A percentile compares a stretch with the other conserved stretches of the same genome.
Conservation (phyloP, 1,140 invertebrate species). For the Proctacanthus coquilletti region DNA sequence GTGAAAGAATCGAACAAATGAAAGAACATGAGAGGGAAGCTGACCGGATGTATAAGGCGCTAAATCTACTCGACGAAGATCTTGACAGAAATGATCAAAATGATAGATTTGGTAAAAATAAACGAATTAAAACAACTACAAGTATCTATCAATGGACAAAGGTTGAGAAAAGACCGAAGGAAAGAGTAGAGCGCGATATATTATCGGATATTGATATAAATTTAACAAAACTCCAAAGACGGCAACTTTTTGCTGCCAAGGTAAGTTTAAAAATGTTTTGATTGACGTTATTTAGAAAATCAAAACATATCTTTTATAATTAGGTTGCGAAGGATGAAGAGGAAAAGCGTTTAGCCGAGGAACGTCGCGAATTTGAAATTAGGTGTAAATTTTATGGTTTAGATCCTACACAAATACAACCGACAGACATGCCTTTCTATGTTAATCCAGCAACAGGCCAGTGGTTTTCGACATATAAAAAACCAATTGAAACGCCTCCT, state of each 20-base stretch:
- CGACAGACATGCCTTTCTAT: conserved; percentile 39
- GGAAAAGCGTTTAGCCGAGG: conserved; percentile 43
- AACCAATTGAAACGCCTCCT: conserved; percentile 27
- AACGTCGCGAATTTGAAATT: conserved; percentile 40
- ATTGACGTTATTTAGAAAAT: not conserved
- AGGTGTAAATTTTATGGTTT: conserved; percentile 42
- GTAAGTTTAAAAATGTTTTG: conserved; percentile 7
- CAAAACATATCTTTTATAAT: not conserved
- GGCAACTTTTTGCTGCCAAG: conserved; percentile 58
- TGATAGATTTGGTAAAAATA: conserved; percentile 31
- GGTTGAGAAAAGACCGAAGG: too few relatives aligned
- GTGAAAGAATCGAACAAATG: conserved; percentile 82
- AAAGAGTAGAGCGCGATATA: too few relatives aligned
- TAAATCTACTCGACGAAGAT: conserved; percentile 18
- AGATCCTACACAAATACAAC: conserved; percentile 38
- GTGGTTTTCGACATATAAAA: conserved; percentile 35
- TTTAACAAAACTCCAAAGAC: conserved; percentile 51
- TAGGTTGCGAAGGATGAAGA: conserved; percentile 53
- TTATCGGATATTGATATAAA: not conserved
- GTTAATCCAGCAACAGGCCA: conserved; percentile 42
- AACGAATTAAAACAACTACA: too few relatives aligned
- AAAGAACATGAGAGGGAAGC: conserved; percentile 85
- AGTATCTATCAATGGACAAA: too few relatives aligned
- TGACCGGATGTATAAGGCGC: conserved; percentile 18
- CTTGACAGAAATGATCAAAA: conserved; percentile 23